Evolutionary conservation across 2,113 vertebrate genomes (phyloP).

Genomic region (Gopherus evgoodei): DNA sequence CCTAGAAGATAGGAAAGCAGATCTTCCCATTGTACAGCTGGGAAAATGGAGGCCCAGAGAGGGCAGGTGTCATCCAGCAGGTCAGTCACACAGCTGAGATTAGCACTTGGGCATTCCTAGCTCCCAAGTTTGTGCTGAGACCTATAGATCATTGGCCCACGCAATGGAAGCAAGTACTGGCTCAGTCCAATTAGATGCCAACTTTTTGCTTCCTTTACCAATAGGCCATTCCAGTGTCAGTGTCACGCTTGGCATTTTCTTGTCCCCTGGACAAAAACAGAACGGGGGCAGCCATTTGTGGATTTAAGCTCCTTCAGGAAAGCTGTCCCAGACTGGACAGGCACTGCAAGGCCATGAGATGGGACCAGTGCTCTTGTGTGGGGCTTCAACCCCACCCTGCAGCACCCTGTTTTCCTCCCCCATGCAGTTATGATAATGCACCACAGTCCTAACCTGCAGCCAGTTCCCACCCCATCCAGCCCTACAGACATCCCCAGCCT

Average conservation of each 20-base stretch:
- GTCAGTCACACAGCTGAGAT: background rate
- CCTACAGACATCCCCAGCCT: background rate
- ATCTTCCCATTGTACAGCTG: background rate
- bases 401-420: background rate
- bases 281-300: background rate
- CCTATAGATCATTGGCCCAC: background rate
- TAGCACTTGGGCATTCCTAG: background rate
- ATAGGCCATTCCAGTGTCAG: background rate
- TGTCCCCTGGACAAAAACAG: background rate
- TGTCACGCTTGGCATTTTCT: background rate
- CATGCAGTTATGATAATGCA: background rate
- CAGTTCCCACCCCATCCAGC: background rate
- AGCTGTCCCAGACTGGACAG: background rate
- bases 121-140: background rate
- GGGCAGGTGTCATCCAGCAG: background rate
- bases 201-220: background rate
- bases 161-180: background rate
- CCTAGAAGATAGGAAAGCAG: background rate
- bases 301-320: background rate
- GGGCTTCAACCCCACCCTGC: background rate
- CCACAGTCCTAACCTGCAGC: background rate
- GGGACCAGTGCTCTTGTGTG: background rate
- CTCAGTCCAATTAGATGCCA: background rate
- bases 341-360: background rate
- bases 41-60: background rate